These are phyloP conservation scores for Pyrrhura leucotis DNA, from an alignment of 2,797 vertebrate genomes.

Conservation along the genomic window DNA sequence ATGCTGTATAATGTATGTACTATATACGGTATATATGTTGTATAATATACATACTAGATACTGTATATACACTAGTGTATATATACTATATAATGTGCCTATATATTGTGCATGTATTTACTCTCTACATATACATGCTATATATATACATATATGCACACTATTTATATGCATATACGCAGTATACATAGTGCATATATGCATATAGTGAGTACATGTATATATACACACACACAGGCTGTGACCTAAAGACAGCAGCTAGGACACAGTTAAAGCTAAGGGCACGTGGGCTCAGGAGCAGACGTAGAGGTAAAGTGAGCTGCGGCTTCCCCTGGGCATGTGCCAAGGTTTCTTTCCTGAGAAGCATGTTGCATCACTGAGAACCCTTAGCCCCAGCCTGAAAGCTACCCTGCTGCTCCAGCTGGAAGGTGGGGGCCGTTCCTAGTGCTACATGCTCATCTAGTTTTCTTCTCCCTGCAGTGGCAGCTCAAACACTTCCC, in stretches of 20 bases:
- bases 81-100: neutral
- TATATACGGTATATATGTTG: neutral
- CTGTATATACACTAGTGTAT: neutral
- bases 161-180: neutral
- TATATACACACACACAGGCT: no score
- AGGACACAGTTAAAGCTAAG: neutral
- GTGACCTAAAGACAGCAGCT: no score
- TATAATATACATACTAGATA: no score
- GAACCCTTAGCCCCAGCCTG: no score
- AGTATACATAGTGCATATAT: neutral
- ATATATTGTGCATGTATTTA: no score
- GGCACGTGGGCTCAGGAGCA: rapidly evolving
- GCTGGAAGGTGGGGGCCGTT: rapidly evolving
- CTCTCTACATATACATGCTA: neutral
- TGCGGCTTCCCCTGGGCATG: rapidly evolving
- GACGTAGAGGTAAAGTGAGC: rapidly evolving
- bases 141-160: neutral
- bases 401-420: neutral
- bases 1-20: neutral
- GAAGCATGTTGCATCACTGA: rapidly evolving
- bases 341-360: neutral
- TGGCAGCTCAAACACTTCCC: neutral
- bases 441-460: rapidly evolving
- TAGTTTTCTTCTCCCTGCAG: neutral
- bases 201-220: neutral